Base-by-base conservation (phyloP, 2,113 vertebrate species). In the Mobula birostris region DNA sequence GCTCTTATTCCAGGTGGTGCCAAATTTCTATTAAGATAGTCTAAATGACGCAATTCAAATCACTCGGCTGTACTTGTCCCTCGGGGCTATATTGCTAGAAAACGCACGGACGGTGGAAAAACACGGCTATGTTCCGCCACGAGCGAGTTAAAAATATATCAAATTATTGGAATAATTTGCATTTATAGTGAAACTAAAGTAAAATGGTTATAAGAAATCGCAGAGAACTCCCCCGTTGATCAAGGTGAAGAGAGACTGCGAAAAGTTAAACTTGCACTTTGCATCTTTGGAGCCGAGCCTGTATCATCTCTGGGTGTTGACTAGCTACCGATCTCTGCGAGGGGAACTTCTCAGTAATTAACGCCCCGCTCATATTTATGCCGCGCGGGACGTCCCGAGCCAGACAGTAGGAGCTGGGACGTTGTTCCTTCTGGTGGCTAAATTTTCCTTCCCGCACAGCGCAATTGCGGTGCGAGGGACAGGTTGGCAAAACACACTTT, bases 361-460 rank as follows among this genome's bases (percentile, higher is more conserved):
- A 97, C 96, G 95, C 95, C 94, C 94, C 94, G 94, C 95, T 96
- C 96, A 98, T 98, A 96, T 97, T 98, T 98, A 98, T 98, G 97
- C 94, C 21, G 94, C 95, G 90, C 94, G 79, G 95, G 85, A 95
- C 95, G 95, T 95, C 68, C 36, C 95, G 95, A 95, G 94, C 48
- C 95, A 95, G 88, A 95, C 94, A 95, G 94, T 0, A 0, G n/a
- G 68, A 56, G 82, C 85, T 63, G n/a, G 19, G 68, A 17, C 66
- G 17, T 2, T 40, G 58, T 32, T 82, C 95, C 94, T 97, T 96
- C 95, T 96, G 96, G 40, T 32, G 68, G n/a, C 56, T 6, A 72
- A 66, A 32, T n/a, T 66, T 14, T 32, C 58, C 2, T 76, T 61
- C 21, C 94, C 72, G 48, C 27, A 12, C 61, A 32, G 8, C 14